These are phyloP conservation scores for Euplagia quadripunctaria DNA, from an alignment of 2,888 invertebrate genomes.

Conservation along the genomic window DNA sequence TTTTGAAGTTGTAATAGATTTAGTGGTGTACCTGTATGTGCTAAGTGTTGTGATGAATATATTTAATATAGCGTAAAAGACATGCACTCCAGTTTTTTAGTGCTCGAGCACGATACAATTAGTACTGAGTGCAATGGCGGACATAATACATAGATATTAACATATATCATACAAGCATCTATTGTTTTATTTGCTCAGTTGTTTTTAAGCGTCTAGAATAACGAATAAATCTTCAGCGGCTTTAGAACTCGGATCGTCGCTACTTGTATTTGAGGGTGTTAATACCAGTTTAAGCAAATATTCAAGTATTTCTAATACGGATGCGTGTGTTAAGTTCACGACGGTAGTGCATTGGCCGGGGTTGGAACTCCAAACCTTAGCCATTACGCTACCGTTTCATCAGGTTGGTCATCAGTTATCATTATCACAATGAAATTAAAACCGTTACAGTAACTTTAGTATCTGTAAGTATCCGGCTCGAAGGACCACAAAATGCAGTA, in stretches of 20 bases:
- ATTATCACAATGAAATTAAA: background rate
- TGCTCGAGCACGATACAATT: conserved; percentile 38
- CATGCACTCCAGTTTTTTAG: conserved; percentile 48
- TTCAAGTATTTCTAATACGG: background rate
- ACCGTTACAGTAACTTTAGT: background rate
- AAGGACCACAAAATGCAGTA: background rate
- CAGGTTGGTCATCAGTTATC: too few species aligned
- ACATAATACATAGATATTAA: conserved; percentile 14
- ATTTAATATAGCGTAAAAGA: conserved; percentile 39
- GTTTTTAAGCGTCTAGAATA: too few species aligned
- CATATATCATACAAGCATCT: background rate
- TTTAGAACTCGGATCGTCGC: too few species aligned
- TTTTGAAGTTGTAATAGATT: conserved; percentile 31
- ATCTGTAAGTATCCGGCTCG: background rate
- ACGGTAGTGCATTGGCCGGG: too few species aligned
- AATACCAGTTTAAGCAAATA: background rate
- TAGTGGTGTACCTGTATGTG: conserved; percentile 25
- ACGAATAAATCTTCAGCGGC: too few species aligned
- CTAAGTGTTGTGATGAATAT: conserved; percentile 55
- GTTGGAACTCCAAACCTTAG: too few species aligned
- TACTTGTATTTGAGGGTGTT: background rate
- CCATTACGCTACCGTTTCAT: too few species aligned
- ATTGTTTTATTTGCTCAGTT: background rate
- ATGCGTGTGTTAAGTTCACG: background rate
- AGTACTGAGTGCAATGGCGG: conserved; percentile 24